Percentiles rank a stretch among this genome's conserved stretches.
These are phyloP conservation scores for Pyrgilauda ruficollis DNA, from an alignment of 2,113 vertebrate species.

Conservation along the genomic window DNA sequence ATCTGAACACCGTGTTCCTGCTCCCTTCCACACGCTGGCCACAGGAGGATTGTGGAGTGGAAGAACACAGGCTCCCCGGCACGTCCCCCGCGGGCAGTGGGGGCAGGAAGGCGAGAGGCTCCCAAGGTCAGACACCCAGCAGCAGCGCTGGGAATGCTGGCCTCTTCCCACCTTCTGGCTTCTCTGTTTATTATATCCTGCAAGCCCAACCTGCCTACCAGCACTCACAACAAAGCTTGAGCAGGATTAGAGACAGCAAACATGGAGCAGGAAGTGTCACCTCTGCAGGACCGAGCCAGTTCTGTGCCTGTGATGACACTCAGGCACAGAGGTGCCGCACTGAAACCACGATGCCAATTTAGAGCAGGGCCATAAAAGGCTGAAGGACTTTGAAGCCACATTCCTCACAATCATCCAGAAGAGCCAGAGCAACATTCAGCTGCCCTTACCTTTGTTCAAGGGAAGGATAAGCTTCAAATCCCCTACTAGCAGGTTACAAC, in stretches of 20 bases:
- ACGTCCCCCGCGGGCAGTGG: neutral
- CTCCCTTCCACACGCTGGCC: neutral
- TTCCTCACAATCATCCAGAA: neutral
- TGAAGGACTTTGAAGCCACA: neutral
- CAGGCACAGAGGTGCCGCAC: neutral
- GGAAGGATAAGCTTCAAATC: neutral
- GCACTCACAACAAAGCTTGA: neutral
- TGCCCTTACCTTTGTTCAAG: neutral
- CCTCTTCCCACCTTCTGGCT: neutral
- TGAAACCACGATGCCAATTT: neutral
- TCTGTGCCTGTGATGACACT: fast-evolving
- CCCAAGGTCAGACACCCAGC: neutral
- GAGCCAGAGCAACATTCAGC: neutral
- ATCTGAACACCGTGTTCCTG: conserved; percentile 25
- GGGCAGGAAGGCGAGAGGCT: neutral
- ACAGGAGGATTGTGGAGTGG: neutral
- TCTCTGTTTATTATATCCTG: neutral
- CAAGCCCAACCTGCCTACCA: neutral
- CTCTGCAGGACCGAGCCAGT: neutral
- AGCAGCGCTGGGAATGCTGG: fast-evolving
- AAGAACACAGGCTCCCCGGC: neutral
- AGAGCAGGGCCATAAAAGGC: neutral
- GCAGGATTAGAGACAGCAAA: neutral
- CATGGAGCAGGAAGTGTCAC: neutral
- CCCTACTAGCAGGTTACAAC: neutral